phyloP scores from a whole-genome alignment of 2,888 invertebrate species.

The Theretra japonica region DNA sequence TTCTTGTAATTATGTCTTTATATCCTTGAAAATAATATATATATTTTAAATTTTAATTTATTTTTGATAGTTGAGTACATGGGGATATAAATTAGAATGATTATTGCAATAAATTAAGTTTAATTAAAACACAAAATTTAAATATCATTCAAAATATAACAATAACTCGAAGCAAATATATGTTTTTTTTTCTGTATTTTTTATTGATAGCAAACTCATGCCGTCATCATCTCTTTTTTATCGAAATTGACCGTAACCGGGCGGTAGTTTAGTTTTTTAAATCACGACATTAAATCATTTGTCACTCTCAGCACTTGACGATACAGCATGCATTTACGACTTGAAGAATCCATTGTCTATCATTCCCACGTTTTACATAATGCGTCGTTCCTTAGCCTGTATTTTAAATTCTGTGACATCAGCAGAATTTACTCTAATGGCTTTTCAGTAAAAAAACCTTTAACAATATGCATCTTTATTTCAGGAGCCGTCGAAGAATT shows the following conservation, averaged over 20 bases:
- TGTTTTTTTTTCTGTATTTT: too few relatives aligned
- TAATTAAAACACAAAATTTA: too few relatives aligned
- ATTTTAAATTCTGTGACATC: neutral
- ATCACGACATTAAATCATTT: constrained; percentile 4
- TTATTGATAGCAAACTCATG: too few relatives aligned
- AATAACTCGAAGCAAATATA: too few relatives aligned
- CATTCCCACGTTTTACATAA: neutral
- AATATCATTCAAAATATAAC: too few relatives aligned
- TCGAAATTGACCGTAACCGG: too few relatives aligned
- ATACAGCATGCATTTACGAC: constrained; percentile 2
- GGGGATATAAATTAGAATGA: neutral
- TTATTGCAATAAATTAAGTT: too few relatives aligned
- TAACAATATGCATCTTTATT: constrained; percentile 29
- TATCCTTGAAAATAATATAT: too few relatives aligned
- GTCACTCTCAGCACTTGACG: neutral
- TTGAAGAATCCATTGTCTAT: neutral
- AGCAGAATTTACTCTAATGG: neutral
- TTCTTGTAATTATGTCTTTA: too few relatives aligned
- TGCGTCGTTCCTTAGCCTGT: neutral
- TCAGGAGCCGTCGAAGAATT: constrained; percentile 72
- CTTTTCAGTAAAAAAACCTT: constrained; percentile 6
- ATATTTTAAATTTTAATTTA: too few relatives aligned
- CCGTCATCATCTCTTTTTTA: too few relatives aligned
- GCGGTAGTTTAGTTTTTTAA: neutral
- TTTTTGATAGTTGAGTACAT: too few relatives aligned